phyloP scores from a whole-genome alignment of 1,140 invertebrate genomes.

The Phocides pigmalion region DNA sequence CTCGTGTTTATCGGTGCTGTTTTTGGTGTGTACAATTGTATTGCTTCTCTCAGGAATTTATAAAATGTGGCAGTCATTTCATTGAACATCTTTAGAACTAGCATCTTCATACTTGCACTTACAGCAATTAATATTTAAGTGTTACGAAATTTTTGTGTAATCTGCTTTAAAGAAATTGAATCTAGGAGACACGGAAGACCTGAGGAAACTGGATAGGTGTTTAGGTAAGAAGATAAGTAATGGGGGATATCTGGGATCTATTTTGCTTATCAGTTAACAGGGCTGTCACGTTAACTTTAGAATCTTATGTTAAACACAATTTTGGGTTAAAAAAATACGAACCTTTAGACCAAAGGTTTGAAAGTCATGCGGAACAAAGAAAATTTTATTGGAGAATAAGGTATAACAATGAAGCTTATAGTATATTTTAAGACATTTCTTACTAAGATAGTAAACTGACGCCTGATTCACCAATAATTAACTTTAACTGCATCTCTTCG shows the following conservation, averaged over 20 bases:
- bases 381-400: no score
- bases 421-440: no score
- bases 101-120: constrained; percentile 2
- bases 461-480: no score
- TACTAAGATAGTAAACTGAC: no score
- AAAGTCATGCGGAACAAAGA: no score
- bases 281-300: no score
- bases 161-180: constrained; percentile 20
- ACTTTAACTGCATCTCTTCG: no score
- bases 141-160: neutral
- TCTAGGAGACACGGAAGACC: neutral
- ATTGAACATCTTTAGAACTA: neutral
- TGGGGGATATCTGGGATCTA: constrained; percentile 17
- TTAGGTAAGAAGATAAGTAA: neutral
- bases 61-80: constrained; percentile 14
- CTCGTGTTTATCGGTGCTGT: neutral
- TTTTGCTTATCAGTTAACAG: constrained; percentile 14
- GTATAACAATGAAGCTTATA: no score
- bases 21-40: constrained; percentile 11
- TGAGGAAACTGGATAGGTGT: neutral
- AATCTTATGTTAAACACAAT: no score
- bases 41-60: neutral
- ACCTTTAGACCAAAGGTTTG: no score
- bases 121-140: constrained; percentile 15
- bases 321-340: no score